Evolutionary conservation across 2,888 invertebrate genomes (phyloP), one percentile per base, ranked within the genome.

Genomic region (Vanessa cardui): DNA sequence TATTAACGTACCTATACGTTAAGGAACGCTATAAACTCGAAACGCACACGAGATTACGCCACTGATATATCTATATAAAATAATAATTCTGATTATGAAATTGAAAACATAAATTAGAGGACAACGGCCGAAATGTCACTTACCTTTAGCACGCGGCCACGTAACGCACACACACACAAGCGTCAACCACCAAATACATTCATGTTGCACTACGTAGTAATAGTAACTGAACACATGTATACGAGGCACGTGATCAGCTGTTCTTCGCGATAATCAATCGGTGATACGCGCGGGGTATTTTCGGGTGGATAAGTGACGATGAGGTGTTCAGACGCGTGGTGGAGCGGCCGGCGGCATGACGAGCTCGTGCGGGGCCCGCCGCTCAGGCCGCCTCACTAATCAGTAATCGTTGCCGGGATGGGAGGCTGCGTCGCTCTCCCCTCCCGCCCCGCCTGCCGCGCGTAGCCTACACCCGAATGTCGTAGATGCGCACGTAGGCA

Each of bases 381-480:
- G 85, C 85, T 83, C 87, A 80, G 88, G 86, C 89, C 89, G 89
- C 87, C 89, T 89, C 89, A 93, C 93, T 93, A 93, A 93, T 93
- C 93, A 93, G 93, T 93, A 93, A 93, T 93, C 93, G 93, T 93
- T 93, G 93, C 85, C 87, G 89, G 88, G 89, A 85, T 88, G 89
- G 88, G 92, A 92, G 91, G 92, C 92, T 92, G 92, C 90, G 90
- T 86, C 86, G 85, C 87, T 83, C 56, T 56, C 56, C 76, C 77
- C 71, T 75, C 75, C 77, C 76, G 70, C 74, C 73, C 72, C 76
- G 66, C 72, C 77, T 81, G 83, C 85, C 83, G 79, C 86, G 80
- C 87, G 85, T 88, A 89, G 85, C 80, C 79, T 86, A 75, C 56
- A 69, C 72, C 47, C 61, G 63, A 68, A 65, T 46, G 56, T 58